Evolutionary conservation across 92 coral and sea anemone genomes (phyloP).

Genomic region (Isaurus tuberculatus): DNA sequence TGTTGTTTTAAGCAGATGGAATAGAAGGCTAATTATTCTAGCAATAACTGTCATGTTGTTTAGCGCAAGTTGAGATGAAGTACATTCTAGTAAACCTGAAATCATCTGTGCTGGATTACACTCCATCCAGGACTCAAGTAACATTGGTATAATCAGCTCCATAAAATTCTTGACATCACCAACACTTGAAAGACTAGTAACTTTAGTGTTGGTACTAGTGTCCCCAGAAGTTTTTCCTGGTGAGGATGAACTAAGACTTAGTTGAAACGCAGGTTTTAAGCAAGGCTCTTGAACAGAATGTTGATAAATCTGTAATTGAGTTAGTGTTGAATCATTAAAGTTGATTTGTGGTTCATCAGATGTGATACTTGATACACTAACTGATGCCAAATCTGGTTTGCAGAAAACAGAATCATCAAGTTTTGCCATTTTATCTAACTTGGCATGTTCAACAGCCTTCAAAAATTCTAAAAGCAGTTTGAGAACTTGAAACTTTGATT

Average conservation of each 20-base stretch:
- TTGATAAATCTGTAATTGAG: slow-evolving; percentile 55
- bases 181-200: slow-evolving; percentile 50
- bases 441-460: slow-evolving; percentile 52
- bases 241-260: slow-evolving; percentile 25
- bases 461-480: slow-evolving; percentile 71
- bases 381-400: background rate
- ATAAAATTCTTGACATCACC: slow-evolving; percentile 60
- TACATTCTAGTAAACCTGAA: slow-evolving; percentile 70
- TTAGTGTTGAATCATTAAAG: slow-evolving; percentile 45
- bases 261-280: slow-evolving; percentile 33
- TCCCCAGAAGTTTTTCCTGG: background rate
- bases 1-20: slow-evolving; percentile 50
- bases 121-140: slow-evolving; percentile 94
- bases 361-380: background rate
- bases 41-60: slow-evolving; percentile 73
- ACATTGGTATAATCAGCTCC: slow-evolving; percentile 73
- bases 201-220: background rate
- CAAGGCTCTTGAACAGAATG: slow-evolving; percentile 56
- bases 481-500: slow-evolving; percentile 78
- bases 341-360: background rate
- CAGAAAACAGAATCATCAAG: background rate
- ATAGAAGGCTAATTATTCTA: slow-evolving; percentile 71
- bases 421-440: background rate
- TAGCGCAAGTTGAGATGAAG: slow-evolving; percentile 51
- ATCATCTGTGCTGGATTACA: slow-evolving; percentile 86